phyloP scores from a whole-genome alignment of 2,888 invertebrate species.

The Ectobius pallidus region DNA sequence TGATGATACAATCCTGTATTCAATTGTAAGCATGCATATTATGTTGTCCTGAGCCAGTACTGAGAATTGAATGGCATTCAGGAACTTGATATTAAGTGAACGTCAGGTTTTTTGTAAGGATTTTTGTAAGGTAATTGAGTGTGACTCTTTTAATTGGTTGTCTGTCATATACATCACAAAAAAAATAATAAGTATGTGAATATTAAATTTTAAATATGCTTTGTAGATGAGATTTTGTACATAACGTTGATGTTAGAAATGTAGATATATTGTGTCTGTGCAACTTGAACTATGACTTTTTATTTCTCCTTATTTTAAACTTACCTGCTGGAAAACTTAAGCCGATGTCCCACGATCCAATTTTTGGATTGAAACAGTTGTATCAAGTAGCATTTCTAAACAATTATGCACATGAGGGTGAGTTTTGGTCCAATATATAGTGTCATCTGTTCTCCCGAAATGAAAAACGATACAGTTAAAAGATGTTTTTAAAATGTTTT shows the following conservation, averaged over 20 bases:
- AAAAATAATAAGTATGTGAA: not conserved
- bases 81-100: slow-evolving; percentile 9
- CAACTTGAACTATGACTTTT: too few relatives aligned
- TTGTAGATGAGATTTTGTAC: slow-evolving; percentile 19
- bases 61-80: slow-evolving; percentile 8
- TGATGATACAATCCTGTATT: not conserved
- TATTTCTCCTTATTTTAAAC: not conserved
- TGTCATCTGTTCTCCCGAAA: too few relatives aligned
- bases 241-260: not conserved
- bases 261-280: slow-evolving; percentile 7
- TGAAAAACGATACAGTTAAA: too few relatives aligned
- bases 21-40: not conserved
- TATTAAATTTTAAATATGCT: not conserved
- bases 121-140: slow-evolving; percentile 3
- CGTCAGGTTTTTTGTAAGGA: slow-evolving; percentile 8
- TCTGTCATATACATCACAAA: slow-evolving; percentile 7
- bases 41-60: slow-evolving; percentile 25
- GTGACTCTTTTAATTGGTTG: slow-evolving; percentile 6
- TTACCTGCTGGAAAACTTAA: not conserved
- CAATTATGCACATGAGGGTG: too few relatives aligned
- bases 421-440: too few relatives aligned
- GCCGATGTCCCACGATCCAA: too few relatives aligned
- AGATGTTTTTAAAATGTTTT: too few relatives aligned
- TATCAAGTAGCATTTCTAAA: too few relatives aligned
- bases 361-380: too few relatives aligned